Conservation (phyloP, 1,140 invertebrate species). For the Eumaeus atala region DNA sequence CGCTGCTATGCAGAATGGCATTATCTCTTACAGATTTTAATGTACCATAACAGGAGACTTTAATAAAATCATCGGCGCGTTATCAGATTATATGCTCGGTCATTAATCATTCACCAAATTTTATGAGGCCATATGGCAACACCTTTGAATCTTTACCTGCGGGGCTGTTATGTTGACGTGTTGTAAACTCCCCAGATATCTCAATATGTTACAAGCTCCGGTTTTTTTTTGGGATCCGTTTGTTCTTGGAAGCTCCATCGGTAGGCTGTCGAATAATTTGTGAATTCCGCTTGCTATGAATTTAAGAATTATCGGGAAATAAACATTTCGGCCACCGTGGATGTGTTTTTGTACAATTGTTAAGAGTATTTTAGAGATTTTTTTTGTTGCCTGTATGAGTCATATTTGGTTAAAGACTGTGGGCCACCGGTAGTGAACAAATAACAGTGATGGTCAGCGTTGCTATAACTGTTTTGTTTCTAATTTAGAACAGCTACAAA, state of each 20-base stretch:
- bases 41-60: constrained; percentile 10
- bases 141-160: constrained; percentile 16
- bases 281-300: background rate
- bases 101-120: constrained; percentile 17
- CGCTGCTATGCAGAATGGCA: too few species aligned
- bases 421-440: too few species aligned
- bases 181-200: constrained; percentile 16
- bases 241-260: constrained; percentile 17
- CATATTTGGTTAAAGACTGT: too few species aligned
- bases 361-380: too few species aligned
- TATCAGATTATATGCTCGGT: constrained; percentile 12
- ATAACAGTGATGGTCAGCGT: too few species aligned
- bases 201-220: constrained; percentile 14
- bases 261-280: background rate
- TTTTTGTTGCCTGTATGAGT: too few species aligned
- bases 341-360: background rate
- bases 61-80: constrained; percentile 16
- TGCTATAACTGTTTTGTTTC: too few species aligned
- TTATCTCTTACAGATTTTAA: too few species aligned
- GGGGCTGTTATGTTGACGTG: constrained; percentile 7
- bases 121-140: constrained; percentile 19
- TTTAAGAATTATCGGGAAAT: background rate
- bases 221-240: constrained; percentile 9
- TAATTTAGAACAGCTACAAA: too few species aligned
- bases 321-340: background rate